Conservation (phyloP, 2,113 vertebrate species). For the Stercorarius parasiticus region DNA sequence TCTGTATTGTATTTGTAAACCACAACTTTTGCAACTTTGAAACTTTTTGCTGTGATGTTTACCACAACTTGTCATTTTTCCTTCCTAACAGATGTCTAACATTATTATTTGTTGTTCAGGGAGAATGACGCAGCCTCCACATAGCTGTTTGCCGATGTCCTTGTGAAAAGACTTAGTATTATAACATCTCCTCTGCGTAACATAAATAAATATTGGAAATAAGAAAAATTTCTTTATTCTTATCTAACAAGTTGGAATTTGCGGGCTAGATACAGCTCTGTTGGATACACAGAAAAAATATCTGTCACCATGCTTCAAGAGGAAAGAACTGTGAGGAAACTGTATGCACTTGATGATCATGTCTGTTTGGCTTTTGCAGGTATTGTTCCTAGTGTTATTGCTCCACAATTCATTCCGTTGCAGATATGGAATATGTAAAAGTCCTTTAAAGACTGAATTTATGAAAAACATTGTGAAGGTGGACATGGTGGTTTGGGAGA, state of each 20-base stretch:
- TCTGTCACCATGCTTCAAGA: slow-evolving; percentile 83
- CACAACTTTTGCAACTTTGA: neutral
- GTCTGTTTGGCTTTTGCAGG: slow-evolving; percentile 87
- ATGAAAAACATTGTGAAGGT: neutral
- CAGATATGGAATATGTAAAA: neutral
- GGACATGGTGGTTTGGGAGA: neutral
- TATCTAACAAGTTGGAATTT: slow-evolving; percentile 78
- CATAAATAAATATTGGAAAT: neutral
- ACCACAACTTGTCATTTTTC: neutral
- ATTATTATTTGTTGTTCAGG: neutral
- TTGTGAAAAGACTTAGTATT: neutral
- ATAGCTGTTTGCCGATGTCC: neutral
- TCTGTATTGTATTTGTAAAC: neutral
- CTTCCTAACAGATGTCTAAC: neutral
- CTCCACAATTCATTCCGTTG: neutral
- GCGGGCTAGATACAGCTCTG: slow-evolving; percentile 83
- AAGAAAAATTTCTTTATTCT: neutral
- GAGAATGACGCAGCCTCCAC: neutral
- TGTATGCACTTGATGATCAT: slow-evolving; percentile 82
- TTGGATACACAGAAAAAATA: slow-evolving; percentile 84
- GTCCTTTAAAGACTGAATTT: neutral
- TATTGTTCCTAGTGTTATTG: slow-evolving; percentile 14
- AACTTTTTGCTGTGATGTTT: neutral
- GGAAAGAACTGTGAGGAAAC: slow-evolving; percentile 85
- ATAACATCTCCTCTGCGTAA: neutral